Conservation (phyloP, 1,140 invertebrate genomes). For the Helicoverpa armigera region DNA sequence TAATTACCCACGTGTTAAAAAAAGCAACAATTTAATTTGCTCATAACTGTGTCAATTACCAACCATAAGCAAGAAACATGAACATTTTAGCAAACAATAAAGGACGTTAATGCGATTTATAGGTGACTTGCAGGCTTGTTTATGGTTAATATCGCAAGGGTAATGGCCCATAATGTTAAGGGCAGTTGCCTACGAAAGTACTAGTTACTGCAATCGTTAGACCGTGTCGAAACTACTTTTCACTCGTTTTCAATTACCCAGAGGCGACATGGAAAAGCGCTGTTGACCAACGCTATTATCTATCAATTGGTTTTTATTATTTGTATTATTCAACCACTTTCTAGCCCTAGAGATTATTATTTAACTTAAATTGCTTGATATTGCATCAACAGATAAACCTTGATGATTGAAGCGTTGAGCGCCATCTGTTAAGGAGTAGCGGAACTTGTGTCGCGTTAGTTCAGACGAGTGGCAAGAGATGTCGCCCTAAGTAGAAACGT, state of each 20-base stretch:
- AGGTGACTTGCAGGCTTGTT: constrained; percentile 6
- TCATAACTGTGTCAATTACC: constrained; percentile 8
- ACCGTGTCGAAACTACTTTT: constrained; percentile 63
- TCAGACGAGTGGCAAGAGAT: background rate
- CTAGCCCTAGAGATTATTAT: constrained; percentile 9
- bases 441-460: background rate
- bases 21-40: too few species aligned
- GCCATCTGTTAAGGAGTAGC: constrained; percentile 36
- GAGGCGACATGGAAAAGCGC: constrained; percentile 51
- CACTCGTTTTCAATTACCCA: constrained; percentile 65
- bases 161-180: constrained; percentile 63
- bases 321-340: constrained; percentile 51
- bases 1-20: background rate
- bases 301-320: constrained; percentile 45
- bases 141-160: constrained; percentile 37
- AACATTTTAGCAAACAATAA: constrained; percentile 25
- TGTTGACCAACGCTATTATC: constrained; percentile 22
- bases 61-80: background rate
- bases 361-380: background rate
- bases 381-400: background rate
- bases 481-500: background rate
- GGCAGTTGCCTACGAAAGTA: constrained; percentile 62
- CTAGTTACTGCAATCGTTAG: constrained; percentile 57
- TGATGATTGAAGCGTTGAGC: background rate
- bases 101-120: constrained; percentile 10